phyloP scores from a whole-genome alignment of 2,113 vertebrate species.

The Tringa solitaria region DNA sequence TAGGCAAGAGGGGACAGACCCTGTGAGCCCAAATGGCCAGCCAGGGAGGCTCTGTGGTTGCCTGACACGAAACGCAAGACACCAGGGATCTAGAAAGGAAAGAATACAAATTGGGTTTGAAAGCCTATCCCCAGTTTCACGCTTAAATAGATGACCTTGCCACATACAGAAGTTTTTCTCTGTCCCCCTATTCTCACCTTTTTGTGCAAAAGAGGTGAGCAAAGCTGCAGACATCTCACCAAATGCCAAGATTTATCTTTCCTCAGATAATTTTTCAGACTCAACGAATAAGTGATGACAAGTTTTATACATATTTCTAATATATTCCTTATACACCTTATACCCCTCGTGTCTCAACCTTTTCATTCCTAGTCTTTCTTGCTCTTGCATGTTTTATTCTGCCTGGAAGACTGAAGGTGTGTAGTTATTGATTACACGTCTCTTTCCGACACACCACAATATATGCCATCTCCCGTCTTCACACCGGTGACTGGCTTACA shows the following conservation, averaged over 20 bases:
- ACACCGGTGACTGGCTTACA: background rate
- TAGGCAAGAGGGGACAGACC: background rate
- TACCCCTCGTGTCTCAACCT: background rate
- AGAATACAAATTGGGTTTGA: background rate
- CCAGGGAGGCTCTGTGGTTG: background rate
- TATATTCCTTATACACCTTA: background rate
- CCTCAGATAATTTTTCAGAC: background rate
- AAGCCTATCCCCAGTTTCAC: background rate
- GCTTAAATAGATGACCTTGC: background rate
- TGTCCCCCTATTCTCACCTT: background rate
- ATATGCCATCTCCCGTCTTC: background rate
- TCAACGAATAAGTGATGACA: background rate
- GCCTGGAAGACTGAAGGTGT: background rate
- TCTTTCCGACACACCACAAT: background rate
- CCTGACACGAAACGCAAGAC: background rate
- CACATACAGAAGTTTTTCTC: background rate
- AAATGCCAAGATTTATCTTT: background rate
- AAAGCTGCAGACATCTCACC: background rate
- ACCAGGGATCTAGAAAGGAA: background rate
- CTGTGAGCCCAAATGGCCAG: background rate
- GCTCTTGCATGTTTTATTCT: background rate
- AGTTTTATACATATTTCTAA: background rate
- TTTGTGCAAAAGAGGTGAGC: background rate
- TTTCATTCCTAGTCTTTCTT: background rate
- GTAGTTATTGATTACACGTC: slow-evolving; percentile 11